These are phyloP conservation scores for Drosophila sechellia DNA, from an alignment of 1,140 invertebrate genomes.

Conservation along the genomic window DNA sequence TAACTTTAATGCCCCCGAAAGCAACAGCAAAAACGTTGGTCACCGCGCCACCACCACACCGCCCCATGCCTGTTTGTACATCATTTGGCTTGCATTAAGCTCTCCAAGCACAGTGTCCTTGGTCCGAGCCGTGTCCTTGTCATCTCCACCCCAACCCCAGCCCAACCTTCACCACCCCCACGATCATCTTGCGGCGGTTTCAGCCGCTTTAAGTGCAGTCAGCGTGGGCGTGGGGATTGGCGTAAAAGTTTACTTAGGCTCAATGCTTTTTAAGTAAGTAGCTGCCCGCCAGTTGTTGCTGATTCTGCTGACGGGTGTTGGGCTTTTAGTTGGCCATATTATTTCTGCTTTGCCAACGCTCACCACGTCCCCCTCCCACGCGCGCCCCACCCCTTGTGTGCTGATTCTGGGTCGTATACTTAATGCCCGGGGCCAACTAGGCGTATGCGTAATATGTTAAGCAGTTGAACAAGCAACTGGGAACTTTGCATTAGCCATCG, in stretches of 20 bases:
- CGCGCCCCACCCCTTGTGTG: background rate
- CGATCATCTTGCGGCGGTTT: conserved; percentile 37
- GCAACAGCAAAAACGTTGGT: conserved; percentile 9
- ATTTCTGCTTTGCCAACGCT: conserved; percentile 40
- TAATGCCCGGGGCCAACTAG: conserved; percentile 50
- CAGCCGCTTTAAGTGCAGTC: conserved; percentile 70
- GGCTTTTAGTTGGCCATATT: conserved; percentile 78
- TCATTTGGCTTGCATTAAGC: conserved; percentile 78
- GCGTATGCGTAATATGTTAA: conserved; percentile 55
- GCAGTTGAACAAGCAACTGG: conserved; percentile 37
- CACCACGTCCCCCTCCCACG: background rate
- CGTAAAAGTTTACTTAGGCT: conserved; percentile 82
- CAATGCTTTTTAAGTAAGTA: conserved; percentile 82
- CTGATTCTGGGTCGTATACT: conserved; percentile 53
- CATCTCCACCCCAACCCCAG: background rate
- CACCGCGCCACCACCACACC: conserved; percentile 18
- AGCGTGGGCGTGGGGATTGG: conserved; percentile 40
- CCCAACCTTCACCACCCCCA: background rate
- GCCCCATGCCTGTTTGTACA: conserved; percentile 62
- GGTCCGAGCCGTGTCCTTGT: conserved; percentile 49
- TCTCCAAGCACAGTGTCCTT: conserved; percentile 47
- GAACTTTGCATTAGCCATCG: conserved; percentile 36
- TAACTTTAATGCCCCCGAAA: conserved; percentile 59
- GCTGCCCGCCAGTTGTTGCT: conserved; percentile 61
- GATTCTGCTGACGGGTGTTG: conserved; percentile 56